Evolutionary conservation across 53 echinoderm and acorn worm genomes (phyloP), one percentile per base, ranked within the genome.

Genomic region (Pentamera pediparva): DNA sequence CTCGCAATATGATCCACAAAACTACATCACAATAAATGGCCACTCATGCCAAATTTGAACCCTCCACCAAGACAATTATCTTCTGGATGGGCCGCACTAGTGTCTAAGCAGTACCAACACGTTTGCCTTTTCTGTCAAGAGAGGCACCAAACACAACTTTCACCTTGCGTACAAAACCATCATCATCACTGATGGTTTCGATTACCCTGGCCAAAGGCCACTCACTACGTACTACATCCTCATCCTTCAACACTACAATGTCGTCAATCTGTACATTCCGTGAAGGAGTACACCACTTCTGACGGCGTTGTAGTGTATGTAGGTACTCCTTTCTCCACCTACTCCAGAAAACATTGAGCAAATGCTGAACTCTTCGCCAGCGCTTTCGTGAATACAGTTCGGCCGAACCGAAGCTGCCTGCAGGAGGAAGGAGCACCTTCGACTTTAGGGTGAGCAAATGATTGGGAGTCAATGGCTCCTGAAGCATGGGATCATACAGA

Each of bases 301-400:
- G 65, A 56, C 79, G 21, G 18, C 0, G 11, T 32, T 79, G 79
- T 9, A 79, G 39, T 9, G 5, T 47, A 9, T 49, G 17, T 0
- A 67, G 11, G 28, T 79, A 79, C 37, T 79, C 65, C 4, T 4
- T 51, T 29, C 38, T 79, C 79, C 69, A 79, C n/a, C 79, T 33
- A 15, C 15, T 32, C 69, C 79, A 79, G 48, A 69, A 69, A 4
- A 62, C 69, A 26, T 79, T 67, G 19, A 25, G 32, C 27, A 69
- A 5, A 51, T 69, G 27, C 32, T 35, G 37, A 15, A 62, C 62
- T 62, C 37, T 32, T 18, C 62, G 36, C 62, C 62, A 62, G 1
- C 62, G 8, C 27, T 69, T 69, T 10, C 47, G 41, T 3, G 43
- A 43, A 28, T 43, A 69, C 26, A 43, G 10, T 12, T 69, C 69